Evolutionary conservation across 2,113 vertebrate species (phyloP).

Genomic region (Pseudorasbora parva): DNA sequence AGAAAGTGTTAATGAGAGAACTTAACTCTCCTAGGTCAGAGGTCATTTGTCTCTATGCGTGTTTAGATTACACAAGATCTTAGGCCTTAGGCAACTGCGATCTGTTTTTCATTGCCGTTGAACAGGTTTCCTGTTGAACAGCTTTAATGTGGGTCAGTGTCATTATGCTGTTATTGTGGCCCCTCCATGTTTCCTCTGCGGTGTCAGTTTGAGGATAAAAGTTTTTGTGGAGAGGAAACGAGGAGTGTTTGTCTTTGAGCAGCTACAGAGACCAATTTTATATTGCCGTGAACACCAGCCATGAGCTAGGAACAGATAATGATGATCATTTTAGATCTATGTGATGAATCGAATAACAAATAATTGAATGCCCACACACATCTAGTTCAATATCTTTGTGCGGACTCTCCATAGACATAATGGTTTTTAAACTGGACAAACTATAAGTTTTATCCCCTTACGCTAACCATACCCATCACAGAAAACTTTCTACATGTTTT

Average conservation of each 20-base stretch:
- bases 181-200: neutral
- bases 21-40: conserved; percentile 11
- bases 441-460: no score
- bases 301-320: neutral
- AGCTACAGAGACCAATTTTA: neutral
- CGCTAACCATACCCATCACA: no score
- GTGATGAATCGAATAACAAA: no score
- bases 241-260: neutral
- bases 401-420: no score
- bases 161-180: neutral
- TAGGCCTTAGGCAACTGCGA: neutral
- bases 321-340: neutral
- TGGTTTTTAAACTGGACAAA: no score
- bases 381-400: no score
- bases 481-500: no score
- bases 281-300: neutral
- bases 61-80: neutral
- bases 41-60: neutral
- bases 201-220: neutral
- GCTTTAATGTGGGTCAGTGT: conserved; percentile 15
- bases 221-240: conserved; percentile 14
- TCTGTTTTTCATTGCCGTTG: neutral
- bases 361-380: no score
- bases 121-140: conserved; percentile 24
- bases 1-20: neutral